Conservation (phyloP, 2,888 invertebrate genomes). For the Druceiella hillmani region DNA sequence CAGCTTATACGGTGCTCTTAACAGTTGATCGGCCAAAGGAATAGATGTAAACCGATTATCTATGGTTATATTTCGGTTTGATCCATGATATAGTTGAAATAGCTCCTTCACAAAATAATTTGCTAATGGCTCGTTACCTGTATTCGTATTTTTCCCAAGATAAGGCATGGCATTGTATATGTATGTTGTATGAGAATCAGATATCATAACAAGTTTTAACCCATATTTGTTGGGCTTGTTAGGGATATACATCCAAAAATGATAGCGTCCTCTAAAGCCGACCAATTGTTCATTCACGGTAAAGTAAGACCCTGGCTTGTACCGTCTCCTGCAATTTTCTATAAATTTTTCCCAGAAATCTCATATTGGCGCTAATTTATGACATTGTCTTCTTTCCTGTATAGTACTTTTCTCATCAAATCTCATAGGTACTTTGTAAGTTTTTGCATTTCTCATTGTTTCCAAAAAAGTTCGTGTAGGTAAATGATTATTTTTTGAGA, state of each 20-base stretch:
- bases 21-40: not conserved
- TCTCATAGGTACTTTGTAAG: too few species aligned
- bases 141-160: constrained; percentile 9
- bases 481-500: too few species aligned
- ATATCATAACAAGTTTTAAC: constrained; percentile 16
- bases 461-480: too few species aligned
- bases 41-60: constrained; percentile 1
- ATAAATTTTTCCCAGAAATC: constrained; percentile 17
- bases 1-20: not conserved
- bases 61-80: not conserved
- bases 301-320: constrained; percentile 15
- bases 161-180: constrained; percentile 10
- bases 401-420: too few species aligned
- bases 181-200: constrained; percentile 10
- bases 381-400: too few species aligned
- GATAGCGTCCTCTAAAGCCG: constrained; percentile 19
- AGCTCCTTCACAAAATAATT: too few species aligned
- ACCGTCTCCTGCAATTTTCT: constrained; percentile 14
- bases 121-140: too few species aligned
- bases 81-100: too few species aligned
- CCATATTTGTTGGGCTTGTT: constrained; percentile 21
- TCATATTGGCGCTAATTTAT: too few species aligned
- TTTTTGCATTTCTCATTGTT: too few species aligned
- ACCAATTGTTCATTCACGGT: constrained; percentile 2
- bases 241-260: constrained; percentile 18